Base-by-base conservation (phyloP, 2,797 vertebrate genomes). In the Sebastiscus albofasciatus region DNA sequence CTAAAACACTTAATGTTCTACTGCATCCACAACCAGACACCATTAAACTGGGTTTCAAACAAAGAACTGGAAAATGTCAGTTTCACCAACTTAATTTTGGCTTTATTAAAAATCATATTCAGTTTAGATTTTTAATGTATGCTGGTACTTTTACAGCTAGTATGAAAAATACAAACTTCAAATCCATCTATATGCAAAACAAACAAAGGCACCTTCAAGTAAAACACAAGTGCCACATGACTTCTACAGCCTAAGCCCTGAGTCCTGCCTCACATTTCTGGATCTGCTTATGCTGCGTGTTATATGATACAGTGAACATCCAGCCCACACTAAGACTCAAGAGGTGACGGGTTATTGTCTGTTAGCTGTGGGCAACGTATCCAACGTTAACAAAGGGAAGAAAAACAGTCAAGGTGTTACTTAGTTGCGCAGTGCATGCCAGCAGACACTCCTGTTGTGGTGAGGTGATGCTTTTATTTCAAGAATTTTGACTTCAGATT, bases 141-240 rank as follows among this genome's bases (percentile, higher is more conserved):
- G 83, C 91, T 87, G 86, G 75, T 83, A 86, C 61, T 90, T 81
- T 85, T 70, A 88, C 80, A 87, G 84, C 82, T 79, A 84, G 79
- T 92, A 90, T 80, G 88, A 94, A 94, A 92, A 90, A 90, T 93
- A 94, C 79, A 93, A 90, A 91, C 82, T 91, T 86, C 71, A 92
- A 79, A 87, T 80, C 70, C 79, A 88, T 33, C 77, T 54, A 76
- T 82, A 86, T 84, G 83, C 74, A 76, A 90, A 82, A 86, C 85
- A 69, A 83, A 87, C 81, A 18, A 87, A 89, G 84, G 90, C 89
- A 91, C 83, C 75, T 85, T 80, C 52, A 73, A 76, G 62, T 16
- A 87, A 67, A 84, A 80, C 61, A 87, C 72, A 72, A 75, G 67
- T 73, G 77, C 80, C 91, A 81, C 29, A 22, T 29, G 34, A 81